Percentiles rank a stretch among this genome's conserved stretches.
Evolutionary conservation across 2,888 invertebrate genomes (phyloP).

Genomic region (Creontiades dilutus): DNA sequence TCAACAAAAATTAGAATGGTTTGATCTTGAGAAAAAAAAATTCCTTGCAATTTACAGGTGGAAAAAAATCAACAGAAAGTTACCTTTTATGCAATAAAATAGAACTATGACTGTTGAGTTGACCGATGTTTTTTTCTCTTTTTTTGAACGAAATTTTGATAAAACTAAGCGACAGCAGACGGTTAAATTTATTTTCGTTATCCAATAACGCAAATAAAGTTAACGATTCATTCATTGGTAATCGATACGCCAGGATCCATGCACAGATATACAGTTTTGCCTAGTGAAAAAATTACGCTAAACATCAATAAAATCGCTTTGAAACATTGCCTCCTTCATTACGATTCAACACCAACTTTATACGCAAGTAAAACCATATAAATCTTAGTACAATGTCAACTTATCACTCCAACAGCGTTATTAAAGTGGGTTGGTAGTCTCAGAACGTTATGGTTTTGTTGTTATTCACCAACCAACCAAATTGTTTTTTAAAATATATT

Average conservation of each 20-base stretch:
- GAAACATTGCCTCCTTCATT: background rate
- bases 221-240: too few relatives aligned
- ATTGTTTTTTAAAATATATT: constrained; percentile 17
- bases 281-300: constrained; percentile 22
- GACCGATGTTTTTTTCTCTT: background rate
- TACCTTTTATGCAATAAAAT: background rate
- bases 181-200: background rate
- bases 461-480: background rate
- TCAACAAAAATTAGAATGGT: background rate
- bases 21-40: too few relatives aligned
- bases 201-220: too few relatives aligned
- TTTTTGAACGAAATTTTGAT: background rate
- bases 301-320: background rate
- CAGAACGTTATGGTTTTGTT: background rate
- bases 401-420: constrained; percentile 19
- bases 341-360: constrained; percentile 8
- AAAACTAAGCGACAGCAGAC: background rate
- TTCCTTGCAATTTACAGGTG: too few relatives aligned
- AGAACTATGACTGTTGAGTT: background rate
- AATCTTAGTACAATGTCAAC: background rate
- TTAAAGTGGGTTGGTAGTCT: constrained; percentile 16
- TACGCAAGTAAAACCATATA: constrained; percentile 4
- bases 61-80: background rate
- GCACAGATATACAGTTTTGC: background rate
- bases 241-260: background rate